Conservation (phyloP, 1,140 invertebrate genomes). For the Micrasema longulum region DNA sequence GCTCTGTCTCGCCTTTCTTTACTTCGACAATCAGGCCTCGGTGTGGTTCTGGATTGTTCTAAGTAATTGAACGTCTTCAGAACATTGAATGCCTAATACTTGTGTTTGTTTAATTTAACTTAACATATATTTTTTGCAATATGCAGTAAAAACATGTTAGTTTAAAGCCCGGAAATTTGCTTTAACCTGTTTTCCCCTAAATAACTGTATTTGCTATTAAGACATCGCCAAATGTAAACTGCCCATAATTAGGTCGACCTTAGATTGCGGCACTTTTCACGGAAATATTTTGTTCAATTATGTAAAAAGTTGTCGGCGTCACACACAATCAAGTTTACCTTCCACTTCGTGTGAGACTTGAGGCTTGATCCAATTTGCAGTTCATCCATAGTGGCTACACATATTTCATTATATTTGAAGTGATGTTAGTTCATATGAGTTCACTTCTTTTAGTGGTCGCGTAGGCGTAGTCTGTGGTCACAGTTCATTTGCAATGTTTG, state of each 20-base stretch:
- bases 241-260: no score
- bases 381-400: not conserved
- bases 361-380: not conserved
- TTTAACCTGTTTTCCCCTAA: no score
- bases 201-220: no score
- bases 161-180: no score
- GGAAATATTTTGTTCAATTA: no score
- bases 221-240: no score
- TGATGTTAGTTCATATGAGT: not conserved
- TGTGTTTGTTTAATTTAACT: slow-evolving; percentile 37
- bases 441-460: not conserved
- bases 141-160: not conserved
- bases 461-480: not conserved
- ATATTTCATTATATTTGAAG: not conserved
- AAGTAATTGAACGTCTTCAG: not conserved
- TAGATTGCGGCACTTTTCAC: no score
- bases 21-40: slow-evolving; percentile 10
- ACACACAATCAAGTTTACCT: no score
- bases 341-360: no score
- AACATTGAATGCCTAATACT: slow-evolving; percentile 28
- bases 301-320: no score
- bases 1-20: no score
- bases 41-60: slow-evolving; percentile 13
- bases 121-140: slow-evolving; percentile 37
- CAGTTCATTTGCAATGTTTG: not conserved